phyloP scores from a whole-genome alignment of 1,140 invertebrate species.

The Philotrypesis tridentata region DNA sequence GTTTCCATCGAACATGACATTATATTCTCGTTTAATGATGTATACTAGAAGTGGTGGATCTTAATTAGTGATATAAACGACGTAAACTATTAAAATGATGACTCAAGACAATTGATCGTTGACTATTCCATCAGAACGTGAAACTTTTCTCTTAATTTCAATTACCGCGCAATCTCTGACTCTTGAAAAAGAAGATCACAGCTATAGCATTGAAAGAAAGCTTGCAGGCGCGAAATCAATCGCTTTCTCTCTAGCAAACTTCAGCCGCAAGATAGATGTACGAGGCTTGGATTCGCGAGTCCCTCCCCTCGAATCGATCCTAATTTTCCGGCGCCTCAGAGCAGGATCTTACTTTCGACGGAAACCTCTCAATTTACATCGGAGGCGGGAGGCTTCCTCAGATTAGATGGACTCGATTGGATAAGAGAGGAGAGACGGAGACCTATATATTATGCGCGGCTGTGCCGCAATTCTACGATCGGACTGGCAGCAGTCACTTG shows the following conservation, averaged over 20 bases:
- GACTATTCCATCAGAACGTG: too few species aligned
- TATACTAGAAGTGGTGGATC: too few species aligned
- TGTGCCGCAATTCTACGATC: background rate
- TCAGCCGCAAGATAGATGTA: constrained; percentile 27
- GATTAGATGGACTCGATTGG: constrained; percentile 7
- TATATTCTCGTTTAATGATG: too few species aligned
- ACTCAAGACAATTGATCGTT: too few species aligned
- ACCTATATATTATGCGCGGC: background rate
- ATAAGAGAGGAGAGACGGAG: background rate
- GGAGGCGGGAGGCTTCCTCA: background rate
- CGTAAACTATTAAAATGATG: too few species aligned
- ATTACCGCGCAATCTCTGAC: background rate
- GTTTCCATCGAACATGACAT: too few species aligned
- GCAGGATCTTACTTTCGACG: constrained; percentile 20
- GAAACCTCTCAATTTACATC: constrained; percentile 29
- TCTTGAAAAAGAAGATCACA: background rate
- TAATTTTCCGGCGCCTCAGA: constrained; percentile 13
- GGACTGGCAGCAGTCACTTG: background rate
- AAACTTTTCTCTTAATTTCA: background rate
- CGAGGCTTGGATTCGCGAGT: constrained; percentile 1
- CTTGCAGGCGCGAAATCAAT: constrained; percentile 16
- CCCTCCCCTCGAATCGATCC: constrained; percentile 15
- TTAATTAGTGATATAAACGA: too few species aligned
- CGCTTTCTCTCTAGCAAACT: background rate
- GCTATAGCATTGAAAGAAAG: background rate